Conservation (phyloP, 92 coral and sea anemone species). For the Zoanthus gigantus region DNA sequence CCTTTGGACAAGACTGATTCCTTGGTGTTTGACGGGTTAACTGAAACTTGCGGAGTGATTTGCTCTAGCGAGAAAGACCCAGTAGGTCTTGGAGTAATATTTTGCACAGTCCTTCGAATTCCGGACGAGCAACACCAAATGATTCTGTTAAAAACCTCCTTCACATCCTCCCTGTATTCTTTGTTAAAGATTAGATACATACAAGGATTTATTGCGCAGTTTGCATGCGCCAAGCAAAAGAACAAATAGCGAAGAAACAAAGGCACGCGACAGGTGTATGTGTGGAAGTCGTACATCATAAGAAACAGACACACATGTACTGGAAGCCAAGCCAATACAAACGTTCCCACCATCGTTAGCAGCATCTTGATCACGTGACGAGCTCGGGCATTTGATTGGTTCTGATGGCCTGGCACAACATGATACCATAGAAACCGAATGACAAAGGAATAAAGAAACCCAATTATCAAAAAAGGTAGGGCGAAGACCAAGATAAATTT, state of each 20-base stretch:
- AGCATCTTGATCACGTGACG: conserved; percentile 39
- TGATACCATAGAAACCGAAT: conserved; percentile 27
- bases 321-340: conserved; percentile 30
- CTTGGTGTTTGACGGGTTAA: background rate
- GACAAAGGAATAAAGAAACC: background rate
- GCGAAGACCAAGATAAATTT: conserved; percentile 24
- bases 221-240: conserved; percentile 11
- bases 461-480: conserved; percentile 8
- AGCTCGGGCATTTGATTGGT: conserved; percentile 20
- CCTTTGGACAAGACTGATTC: background rate
- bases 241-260: conserved; percentile 22
- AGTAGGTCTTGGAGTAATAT: background rate
- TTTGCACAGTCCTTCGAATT: background rate
- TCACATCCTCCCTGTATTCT: conserved; percentile 13
- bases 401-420: conserved; percentile 36
- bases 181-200: conserved; percentile 28
- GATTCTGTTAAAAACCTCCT: background rate
- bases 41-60: background rate
- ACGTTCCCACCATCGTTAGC: conserved; percentile 30
- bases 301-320: conserved; percentile 11
- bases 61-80: conserved; percentile 4
- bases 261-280: conserved; percentile 21
- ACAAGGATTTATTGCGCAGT: conserved; percentile 35
- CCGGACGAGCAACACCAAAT: conserved; percentile 22
- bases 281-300: background rate